Conservation (phyloP, 2,797 vertebrate species). For the Psittacula echo region DNA sequence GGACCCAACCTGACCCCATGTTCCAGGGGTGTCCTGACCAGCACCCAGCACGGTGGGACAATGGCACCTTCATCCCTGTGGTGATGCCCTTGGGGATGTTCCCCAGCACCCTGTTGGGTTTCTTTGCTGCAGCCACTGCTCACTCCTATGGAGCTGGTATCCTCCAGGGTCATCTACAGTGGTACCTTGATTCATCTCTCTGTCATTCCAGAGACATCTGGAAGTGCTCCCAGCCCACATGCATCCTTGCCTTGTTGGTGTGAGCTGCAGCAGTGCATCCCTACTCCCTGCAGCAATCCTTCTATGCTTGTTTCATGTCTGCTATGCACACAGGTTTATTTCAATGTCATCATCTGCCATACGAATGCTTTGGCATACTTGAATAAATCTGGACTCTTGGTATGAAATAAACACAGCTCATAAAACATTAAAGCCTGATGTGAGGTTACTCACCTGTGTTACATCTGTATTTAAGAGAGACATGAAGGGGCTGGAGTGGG, state of each 20-base stretch:
- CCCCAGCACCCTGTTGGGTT: no score
- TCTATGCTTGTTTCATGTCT: accelerated
- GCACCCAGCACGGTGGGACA: no score
- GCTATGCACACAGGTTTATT: neutral
- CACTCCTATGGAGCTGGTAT: no score
- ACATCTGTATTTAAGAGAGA: no score
- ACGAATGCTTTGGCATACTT: neutral
- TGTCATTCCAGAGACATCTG: neutral
- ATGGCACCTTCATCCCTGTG: no score
- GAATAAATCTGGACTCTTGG: neutral
- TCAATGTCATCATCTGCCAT: neutral
- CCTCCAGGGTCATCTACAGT: neutral
- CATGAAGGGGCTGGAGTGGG: no score
- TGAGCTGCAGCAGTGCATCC: neutral
- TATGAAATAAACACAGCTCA: neutral
- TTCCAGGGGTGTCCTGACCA: no score
- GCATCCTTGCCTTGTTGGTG: neutral
- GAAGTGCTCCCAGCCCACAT: neutral
- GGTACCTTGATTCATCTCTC: neutral
- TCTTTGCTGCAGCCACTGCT: no score
- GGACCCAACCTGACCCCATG: neutral
- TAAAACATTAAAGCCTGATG: neutral
- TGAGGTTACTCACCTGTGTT: neutral
- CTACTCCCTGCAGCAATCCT: neutral
- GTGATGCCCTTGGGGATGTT: no score